A percentile compares a stretch with the other conserved stretches of the same genome.
These are phyloP conservation scores for Cheirogaleus major DNA, from an alignment of 2,797 vertebrate species.

Conservation along the genomic window DNA sequence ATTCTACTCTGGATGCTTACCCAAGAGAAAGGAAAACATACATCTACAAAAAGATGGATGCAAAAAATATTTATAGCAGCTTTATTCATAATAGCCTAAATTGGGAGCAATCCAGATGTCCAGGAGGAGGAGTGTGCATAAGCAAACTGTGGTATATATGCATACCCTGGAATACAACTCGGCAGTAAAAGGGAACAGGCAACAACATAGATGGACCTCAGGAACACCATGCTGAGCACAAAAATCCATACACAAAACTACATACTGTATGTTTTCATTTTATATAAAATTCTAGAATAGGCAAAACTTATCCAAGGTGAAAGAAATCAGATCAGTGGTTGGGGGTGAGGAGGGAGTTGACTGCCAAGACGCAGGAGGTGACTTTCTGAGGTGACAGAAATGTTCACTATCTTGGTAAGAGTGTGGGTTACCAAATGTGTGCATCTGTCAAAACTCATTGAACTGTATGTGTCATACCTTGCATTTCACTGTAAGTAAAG, in stretches of 20 bases:
- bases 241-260: not conserved
- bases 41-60: not conserved
- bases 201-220: not conserved
- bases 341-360: not conserved
- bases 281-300: not conserved
- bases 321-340: not conserved
- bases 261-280: not conserved
- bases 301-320: not conserved
- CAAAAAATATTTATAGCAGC: not conserved
- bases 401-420: not conserved
- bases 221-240: not conserved
- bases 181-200: not conserved
- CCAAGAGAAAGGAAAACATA: not conserved
- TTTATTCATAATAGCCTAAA: not conserved
- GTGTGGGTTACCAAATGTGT: not conserved
- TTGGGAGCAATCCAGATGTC: not conserved
- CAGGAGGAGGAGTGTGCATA: not conserved
- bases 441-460: not conserved
- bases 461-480: not conserved
- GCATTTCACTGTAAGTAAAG: not conserved
- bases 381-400: not conserved
- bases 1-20: not conserved
- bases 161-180: not conserved
- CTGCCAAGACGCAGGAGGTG: not conserved
- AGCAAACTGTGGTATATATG: not conserved